Evolutionary conservation across 1,140 invertebrate genomes (phyloP), one percentile per base, ranked within the genome.

Genomic region (Scaptomyza pallida): DNA sequence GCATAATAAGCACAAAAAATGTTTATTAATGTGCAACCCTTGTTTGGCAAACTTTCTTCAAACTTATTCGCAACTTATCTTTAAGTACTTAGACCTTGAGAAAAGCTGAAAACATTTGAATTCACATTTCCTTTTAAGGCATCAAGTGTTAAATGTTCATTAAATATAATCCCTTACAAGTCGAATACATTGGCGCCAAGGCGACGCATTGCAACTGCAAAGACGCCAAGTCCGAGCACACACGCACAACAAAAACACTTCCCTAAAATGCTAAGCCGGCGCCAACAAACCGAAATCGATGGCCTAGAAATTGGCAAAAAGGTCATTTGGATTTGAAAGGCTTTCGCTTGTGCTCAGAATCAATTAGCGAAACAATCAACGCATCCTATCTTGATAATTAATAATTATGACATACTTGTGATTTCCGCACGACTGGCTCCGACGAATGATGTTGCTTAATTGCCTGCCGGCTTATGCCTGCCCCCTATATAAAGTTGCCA

Each of bases 201-300:
- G 12, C 37, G 47, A 10, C 63, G 63, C 47, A 54, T 41, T 71
- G 68, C 68, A 72, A 43, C 19, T 70, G 67, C 51, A 26, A 40
- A 64, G 41, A 57, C 33, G n/a, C n/a, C n/a, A n/a, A n/a, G n/a
- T n/a, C n/a, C n/a, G n/a, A n/a, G n/a, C n/a, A n/a, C n/a, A n/a
- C n/a, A n/a, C n/a, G 33, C 65, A 19, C 41, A 60, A 35, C 35
- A 8, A 17, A 17, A 45, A 21, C 16, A 4, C 52, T 68, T 72
- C 56, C 70, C 61, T 43, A 17, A 21, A 61, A 26, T 55, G 50
- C 35, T 41, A 61, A 61, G 12, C 40, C 63, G 75, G 67, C 72
- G 65, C 57, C 55, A 59, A 45, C 43, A 69, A 59, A 70, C n/a
- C 43, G 85, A 83, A 83, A 83, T 83, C 80, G 15, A 83, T 83